Conservation (phyloP, 1,140 invertebrate species). For the Eurosta solidaginis region DNA sequence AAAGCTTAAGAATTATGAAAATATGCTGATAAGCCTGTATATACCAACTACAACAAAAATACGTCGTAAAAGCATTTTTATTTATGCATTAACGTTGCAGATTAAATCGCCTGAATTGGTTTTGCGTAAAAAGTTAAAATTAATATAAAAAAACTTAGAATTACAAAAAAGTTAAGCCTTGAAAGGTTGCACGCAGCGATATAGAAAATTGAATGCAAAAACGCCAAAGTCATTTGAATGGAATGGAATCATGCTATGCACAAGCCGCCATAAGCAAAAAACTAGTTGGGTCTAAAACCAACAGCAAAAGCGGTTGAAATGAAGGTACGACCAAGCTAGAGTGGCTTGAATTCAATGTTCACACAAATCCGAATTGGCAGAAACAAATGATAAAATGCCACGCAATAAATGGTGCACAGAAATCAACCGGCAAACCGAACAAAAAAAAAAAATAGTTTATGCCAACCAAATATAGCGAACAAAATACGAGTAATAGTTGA, state of each 20-base stretch:
- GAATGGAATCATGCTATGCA: background rate
- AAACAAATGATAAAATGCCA: constrained; percentile 4
- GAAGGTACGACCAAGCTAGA: background rate
- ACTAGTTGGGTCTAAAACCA: background rate
- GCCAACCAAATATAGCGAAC: constrained; percentile 5
- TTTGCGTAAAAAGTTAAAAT: background rate
- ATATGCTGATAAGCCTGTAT: background rate
- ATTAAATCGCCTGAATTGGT: background rate
- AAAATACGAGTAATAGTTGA: constrained; percentile 27
- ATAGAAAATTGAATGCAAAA: background rate
- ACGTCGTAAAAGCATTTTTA: too few relatives aligned
- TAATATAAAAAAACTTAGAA: background rate
- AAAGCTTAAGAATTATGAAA: background rate
- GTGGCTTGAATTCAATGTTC: background rate
- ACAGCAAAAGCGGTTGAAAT: background rate
- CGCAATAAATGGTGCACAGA: constrained; percentile 25
- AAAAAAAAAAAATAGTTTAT: too few relatives aligned
- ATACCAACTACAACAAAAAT: background rate
- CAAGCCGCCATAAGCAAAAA: too few relatives aligned
- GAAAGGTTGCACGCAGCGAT: background rate
- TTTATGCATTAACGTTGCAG: constrained; percentile 1
- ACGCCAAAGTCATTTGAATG: background rate
- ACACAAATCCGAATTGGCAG: background rate
- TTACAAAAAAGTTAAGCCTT: background rate
- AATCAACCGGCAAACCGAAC: constrained; percentile 11